Base-by-base conservation (phyloP, 2,797 vertebrate species). In the Siniperca obscura region DNA sequence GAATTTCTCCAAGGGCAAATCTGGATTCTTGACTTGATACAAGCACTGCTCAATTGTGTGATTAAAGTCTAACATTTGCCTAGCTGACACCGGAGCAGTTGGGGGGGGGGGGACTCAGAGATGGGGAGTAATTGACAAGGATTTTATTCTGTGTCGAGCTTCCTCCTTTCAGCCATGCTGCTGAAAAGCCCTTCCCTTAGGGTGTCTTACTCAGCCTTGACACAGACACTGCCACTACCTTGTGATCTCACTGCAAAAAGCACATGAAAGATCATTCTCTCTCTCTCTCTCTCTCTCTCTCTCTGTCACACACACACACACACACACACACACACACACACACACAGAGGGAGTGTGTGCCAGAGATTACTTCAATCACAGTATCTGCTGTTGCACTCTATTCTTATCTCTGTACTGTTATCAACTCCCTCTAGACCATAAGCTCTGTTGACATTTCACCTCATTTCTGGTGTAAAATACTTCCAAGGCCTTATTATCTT, bases 361-460 rank as follows among this genome's bases (percentile, higher is more conserved):
- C 78, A 88, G 73, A 91, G 88, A 90, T 84, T 60, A 90, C 84
- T 90, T 90, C 76, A 88, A 83, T 91, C 78, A 61, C 85, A 46
- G 36, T 88, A 83, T 93, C 86, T 89, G 83, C 80, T 82, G 67
- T 78, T 80, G 70, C 80, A 65, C 86, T 85, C 82, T 90, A 74
- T 90, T 93, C 86, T 92, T 94, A 92, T 94, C 90, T 70, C 84
- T 38, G 70, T 27, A 4, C 85, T 81, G 56, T 90, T 94, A 90
- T 89, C 81, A 65, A 46, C 84, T 91, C 86, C 89, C 82, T 76
- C 27, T 74, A 70, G 80, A 87, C 87, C 67, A 34, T 78, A 81
- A 90, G 84, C 91, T 84, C 87, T 82, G 62, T 80, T 91, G 92
- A 93, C 92, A 88, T 93, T 94, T 93, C 90, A 93, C 91, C 92